phyloP scores from a whole-genome alignment of 2,113 vertebrate species.

The Notiomystis cincta region DNA sequence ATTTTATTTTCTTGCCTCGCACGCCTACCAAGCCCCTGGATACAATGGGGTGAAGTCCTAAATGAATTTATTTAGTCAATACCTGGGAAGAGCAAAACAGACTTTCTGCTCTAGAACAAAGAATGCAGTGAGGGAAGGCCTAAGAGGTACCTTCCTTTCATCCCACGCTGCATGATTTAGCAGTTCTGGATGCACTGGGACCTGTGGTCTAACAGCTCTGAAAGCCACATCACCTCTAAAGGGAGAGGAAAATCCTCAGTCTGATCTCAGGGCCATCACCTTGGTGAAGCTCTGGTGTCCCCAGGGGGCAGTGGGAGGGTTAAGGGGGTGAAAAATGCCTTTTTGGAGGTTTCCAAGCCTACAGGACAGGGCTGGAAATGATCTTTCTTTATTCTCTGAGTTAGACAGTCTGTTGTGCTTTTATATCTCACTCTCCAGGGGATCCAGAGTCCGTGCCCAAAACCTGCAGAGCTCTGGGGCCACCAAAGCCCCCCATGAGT shows the following conservation, averaged over 20 bases:
- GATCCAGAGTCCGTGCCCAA: not conserved
- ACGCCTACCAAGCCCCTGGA: rapidly evolving
- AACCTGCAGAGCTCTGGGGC: not conserved
- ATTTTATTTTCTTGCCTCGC: not conserved
- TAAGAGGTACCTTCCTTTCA: not conserved
- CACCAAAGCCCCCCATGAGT: not conserved
- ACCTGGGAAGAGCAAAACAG: not conserved
- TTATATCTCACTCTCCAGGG: not conserved
- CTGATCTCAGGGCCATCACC: not conserved
- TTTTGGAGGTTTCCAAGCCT: not conserved
- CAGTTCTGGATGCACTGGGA: not conserved
- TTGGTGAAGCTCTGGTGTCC: not conserved
- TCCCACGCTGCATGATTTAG: not conserved
- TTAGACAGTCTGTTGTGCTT: not conserved
- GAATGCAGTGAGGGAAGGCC: not conserved
- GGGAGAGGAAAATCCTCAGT: not conserved
- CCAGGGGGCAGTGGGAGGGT: not conserved
- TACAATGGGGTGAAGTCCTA: not conserved
- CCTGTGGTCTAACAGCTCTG: not conserved
- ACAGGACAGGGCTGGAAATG: not conserved
- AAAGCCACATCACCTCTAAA: not conserved
- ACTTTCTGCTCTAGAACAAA: not conserved
- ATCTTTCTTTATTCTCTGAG: not conserved
- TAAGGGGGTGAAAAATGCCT: not conserved
- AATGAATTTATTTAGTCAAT: not conserved